These are phyloP conservation scores for Phycodurus eques DNA, from an alignment of 2,113 vertebrate genomes.

Conservation along the genomic window DNA sequence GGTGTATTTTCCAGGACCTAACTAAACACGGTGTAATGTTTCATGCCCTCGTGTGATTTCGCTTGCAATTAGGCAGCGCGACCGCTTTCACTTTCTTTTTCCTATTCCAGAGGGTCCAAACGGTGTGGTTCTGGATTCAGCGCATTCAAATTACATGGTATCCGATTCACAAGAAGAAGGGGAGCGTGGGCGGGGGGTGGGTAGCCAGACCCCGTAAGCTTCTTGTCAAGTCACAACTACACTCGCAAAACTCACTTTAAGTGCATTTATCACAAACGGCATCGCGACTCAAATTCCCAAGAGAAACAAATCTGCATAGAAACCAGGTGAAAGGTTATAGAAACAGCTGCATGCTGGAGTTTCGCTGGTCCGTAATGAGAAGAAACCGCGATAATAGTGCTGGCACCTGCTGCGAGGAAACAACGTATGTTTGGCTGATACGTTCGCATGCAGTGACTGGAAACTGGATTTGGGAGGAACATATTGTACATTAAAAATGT, in stretches of 20 bases:
- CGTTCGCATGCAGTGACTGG: slow-evolving; percentile 29
- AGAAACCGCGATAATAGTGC: slow-evolving; percentile 46
- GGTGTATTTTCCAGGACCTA: slow-evolving; percentile 50
- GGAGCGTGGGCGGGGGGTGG: slow-evolving; percentile 17
- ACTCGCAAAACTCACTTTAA: background rate
- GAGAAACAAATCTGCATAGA: slow-evolving; percentile 37
- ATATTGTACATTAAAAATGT: background rate
- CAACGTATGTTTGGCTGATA: slow-evolving; percentile 46
- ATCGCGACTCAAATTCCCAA: background rate
- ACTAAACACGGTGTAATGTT: slow-evolving; percentile 59
- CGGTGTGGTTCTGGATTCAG: slow-evolving; percentile 65
- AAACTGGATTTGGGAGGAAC: slow-evolving; percentile 19
- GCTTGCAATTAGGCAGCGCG: slow-evolving; percentile 40
- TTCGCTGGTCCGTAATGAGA: slow-evolving; percentile 32
- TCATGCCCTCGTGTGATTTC: slow-evolving; percentile 51
- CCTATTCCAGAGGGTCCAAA: slow-evolving; percentile 35
- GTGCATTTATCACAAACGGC: background rate
- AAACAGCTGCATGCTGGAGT: slow-evolving; percentile 39
- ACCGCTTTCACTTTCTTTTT: slow-evolving; percentile 32
- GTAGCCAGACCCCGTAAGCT: slow-evolving; percentile 38
- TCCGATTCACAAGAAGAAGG: slow-evolving; percentile 61
- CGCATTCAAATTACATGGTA: slow-evolving; percentile 71
- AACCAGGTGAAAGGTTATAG: slow-evolving; percentile 22
- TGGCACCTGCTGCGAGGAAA: slow-evolving; percentile 59
- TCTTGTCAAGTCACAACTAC: slow-evolving; percentile 50